These are phyloP conservation scores for Chrysemys picta DNA, from an alignment of 2,113 vertebrate genomes.

Conservation along the genomic window DNA sequence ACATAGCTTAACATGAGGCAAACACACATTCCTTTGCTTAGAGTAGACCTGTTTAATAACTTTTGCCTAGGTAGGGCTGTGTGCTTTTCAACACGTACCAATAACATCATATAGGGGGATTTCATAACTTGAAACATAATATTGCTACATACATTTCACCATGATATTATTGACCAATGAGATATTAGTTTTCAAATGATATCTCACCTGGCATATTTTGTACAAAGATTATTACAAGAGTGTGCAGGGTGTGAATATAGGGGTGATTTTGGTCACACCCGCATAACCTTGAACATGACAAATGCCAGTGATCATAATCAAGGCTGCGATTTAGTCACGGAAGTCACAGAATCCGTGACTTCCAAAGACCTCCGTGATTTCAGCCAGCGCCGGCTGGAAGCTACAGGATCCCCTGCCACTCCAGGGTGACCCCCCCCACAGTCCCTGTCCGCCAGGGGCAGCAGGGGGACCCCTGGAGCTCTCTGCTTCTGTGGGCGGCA, in stretches of 20 bases:
- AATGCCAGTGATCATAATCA: neutral
- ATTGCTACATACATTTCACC: neutral
- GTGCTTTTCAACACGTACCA: neutral
- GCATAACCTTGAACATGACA: neutral
- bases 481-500: too few species aligned
- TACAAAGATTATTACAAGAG: neutral
- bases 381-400: too few species aligned
- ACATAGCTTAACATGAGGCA: too few species aligned
- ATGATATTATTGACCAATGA: neutral
- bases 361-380: too few species aligned
- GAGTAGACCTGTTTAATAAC: neutral
- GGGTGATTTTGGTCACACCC: neutral
- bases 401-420: too few species aligned
- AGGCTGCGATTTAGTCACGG: too few species aligned
- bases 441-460: too few species aligned
- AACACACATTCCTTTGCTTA: too few species aligned
- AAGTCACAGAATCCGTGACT: too few species aligned
- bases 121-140: neutral
- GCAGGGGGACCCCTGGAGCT: too few species aligned
- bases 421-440: too few species aligned
- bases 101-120: neutral
- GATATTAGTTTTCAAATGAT: neutral
- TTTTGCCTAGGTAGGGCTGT: neutral
- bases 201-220: neutral
- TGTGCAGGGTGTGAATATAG: neutral